Evolutionary conservation across 2,888 invertebrate species (phyloP).

Genomic region (Hedya salicella): DNA sequence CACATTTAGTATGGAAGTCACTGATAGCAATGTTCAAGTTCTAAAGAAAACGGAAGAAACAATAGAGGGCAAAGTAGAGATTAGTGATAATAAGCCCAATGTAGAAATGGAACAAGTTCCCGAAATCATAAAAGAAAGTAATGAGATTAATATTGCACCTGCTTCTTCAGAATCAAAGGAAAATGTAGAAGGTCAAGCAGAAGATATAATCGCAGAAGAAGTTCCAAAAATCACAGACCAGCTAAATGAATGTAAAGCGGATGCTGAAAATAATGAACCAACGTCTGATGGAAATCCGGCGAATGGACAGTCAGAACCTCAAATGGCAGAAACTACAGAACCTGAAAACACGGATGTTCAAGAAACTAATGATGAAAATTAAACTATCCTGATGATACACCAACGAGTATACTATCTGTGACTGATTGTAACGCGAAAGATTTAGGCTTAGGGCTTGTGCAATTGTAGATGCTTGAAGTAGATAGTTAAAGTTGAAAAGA

Average conservation of each 20-base stretch:
- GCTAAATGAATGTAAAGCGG: constrained; percentile 26
- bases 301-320: constrained; percentile 18
- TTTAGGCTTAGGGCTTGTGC: constrained; percentile 33
- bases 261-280: constrained; percentile 23
- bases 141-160: constrained; percentile 38
- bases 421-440: constrained; percentile 39
- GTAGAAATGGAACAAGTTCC: constrained; percentile 46
- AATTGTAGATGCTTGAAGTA: constrained; percentile 29
- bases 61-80: constrained; percentile 50
- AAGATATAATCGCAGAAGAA: constrained; percentile 6
- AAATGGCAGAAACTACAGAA: constrained; percentile 24
- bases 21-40: constrained; percentile 69
- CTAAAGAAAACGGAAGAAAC: constrained; percentile 70
- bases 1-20: constrained; percentile 78
- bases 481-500: constrained; percentile 13
- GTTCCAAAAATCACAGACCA: constrained; percentile 42
- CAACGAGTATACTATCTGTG: constrained; percentile 31
- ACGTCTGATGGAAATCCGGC: constrained; percentile 11
- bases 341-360: constrained; percentile 12
- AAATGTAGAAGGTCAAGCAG: constrained; percentile 12
- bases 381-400: constrained; percentile 13
- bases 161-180: constrained; percentile 7
- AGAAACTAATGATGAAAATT: constrained; percentile 20
- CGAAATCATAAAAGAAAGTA: constrained; percentile 43
- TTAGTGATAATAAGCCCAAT: constrained; percentile 42